A percentile compares a stretch with the other conserved stretches of the same genome.
These are phyloP conservation scores for Hippoglossus hippoglossus DNA, from an alignment of 2,797 vertebrate species.

Conservation along the genomic window DNA sequence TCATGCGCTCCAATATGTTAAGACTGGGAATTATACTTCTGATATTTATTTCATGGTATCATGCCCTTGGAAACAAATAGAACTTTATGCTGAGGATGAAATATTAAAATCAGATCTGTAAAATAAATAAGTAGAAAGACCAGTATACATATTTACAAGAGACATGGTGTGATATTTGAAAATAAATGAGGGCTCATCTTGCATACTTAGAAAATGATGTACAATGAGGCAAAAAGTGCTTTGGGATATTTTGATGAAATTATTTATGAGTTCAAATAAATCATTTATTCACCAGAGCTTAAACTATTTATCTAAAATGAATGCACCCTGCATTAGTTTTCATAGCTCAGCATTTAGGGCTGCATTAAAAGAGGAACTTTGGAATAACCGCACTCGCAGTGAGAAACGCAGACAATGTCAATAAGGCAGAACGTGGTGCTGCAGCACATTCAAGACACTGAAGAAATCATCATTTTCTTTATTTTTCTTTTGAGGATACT, in stretches of 20 bases:
- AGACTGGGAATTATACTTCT: constrained; percentile 80
- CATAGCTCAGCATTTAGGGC: constrained; percentile 80
- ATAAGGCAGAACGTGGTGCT: constrained; percentile 87
- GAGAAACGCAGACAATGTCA: constrained; percentile 86
- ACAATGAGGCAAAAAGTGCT: constrained; percentile 87
- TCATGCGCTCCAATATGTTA: constrained; percentile 80
- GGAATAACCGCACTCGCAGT: constrained; percentile 77
- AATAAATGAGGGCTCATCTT: constrained; percentile 85
- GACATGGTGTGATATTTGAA: constrained; percentile 84
- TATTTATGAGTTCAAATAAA: constrained; percentile 87
- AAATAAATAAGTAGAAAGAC: constrained; percentile 87
- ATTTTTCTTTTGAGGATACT: constrained; percentile 70
- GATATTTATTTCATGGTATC: constrained; percentile 83
- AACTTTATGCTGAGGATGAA: constrained; percentile 85
- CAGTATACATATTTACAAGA: constrained; percentile 88
- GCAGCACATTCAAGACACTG: constrained; percentile 84
- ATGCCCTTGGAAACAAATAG: constrained; percentile 84
- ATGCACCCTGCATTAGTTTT: constrained; percentile 80
- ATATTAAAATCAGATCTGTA: constrained; percentile 87
- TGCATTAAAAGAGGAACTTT: constrained; percentile 72
- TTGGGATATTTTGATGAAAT: constrained; percentile 87
- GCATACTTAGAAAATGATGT: constrained; percentile 84
- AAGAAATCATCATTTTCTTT: constrained; percentile 75
- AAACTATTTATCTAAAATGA: constrained; percentile 85
- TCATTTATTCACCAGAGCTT: constrained; percentile 83